Evolutionary conservation across 2,113 vertebrate species (phyloP).

Genomic region (Morphnarchus princeps): DNA sequence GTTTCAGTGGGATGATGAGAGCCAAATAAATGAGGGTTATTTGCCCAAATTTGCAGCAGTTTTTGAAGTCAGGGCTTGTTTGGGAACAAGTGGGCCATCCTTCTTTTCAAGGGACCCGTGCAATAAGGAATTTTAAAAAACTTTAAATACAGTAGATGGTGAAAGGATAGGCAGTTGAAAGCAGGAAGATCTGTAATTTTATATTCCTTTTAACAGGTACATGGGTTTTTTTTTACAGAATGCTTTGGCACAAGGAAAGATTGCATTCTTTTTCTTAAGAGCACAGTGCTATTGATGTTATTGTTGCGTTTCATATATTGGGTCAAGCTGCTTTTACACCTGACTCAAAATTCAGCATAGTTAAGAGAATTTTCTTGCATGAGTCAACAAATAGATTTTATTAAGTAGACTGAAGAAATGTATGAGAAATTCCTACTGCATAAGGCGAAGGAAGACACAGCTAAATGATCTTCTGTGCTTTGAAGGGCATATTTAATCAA

Average conservation of each 20-base stretch:
- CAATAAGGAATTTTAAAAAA: not conserved
- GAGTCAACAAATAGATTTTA: conserved; percentile 46
- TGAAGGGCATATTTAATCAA: conserved; percentile 14
- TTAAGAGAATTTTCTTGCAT: conserved; percentile 38
- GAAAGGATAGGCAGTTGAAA: not conserved
- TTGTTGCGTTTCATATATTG: not conserved
- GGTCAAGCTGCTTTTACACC: conserved; percentile 1
- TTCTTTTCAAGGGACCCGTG: not conserved
- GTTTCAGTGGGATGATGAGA: not conserved
- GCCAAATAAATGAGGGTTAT: not conserved
- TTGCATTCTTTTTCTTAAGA: not conserved
- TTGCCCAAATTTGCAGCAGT: not conserved
- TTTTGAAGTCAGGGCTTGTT: not conserved
- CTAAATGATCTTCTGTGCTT: not conserved
- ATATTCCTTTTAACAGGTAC: not conserved
- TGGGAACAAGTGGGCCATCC: not conserved
- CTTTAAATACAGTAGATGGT: not conserved
- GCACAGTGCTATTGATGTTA: not conserved
- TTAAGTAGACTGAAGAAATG: not conserved
- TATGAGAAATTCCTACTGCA: not conserved
- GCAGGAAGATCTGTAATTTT: not conserved
- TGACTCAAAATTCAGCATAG: not conserved
- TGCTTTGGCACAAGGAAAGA: not conserved
- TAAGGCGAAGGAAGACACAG: not conserved
- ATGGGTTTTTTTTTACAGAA: not conserved